Evolutionary conservation across 1,140 invertebrate species (phyloP).

Genomic region (Heliconius nattereri): DNA sequence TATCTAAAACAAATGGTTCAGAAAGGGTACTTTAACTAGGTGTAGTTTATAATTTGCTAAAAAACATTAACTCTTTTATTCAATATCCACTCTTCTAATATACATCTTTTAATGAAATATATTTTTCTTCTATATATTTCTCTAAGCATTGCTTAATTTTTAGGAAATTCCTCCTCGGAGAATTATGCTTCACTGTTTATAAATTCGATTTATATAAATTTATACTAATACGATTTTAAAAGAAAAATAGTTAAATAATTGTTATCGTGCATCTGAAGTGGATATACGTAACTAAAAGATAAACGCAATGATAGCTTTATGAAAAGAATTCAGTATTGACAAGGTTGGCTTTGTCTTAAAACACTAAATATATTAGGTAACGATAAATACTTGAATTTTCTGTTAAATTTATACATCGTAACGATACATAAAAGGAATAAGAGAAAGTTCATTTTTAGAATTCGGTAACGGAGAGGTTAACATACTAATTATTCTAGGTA

Average conservation of each 20-base stretch:
- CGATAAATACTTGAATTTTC: neutral
- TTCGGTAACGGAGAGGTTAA: too few relatives aligned
- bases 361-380: neutral
- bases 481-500: too few relatives aligned
- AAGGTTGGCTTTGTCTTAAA: conserved; percentile 5
- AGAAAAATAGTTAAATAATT: neutral
- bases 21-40: too few relatives aligned
- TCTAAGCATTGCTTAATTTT: too few relatives aligned
- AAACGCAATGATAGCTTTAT: conserved; percentile 13
- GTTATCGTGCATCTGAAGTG: conserved; percentile 17
- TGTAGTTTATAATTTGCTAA: too few relatives aligned
- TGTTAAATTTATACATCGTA: neutral
- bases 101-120: too few relatives aligned
- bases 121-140: too few relatives aligned
- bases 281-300: conserved; percentile 6
- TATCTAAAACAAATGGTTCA: neutral
- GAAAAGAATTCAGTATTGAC: neutral
- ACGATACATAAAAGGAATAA: neutral
- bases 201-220: neutral
- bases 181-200: too few relatives aligned
- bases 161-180: too few relatives aligned
- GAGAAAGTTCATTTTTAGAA: too few relatives aligned
- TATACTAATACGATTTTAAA: neutral
- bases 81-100: too few relatives aligned
- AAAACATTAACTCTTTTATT: too few relatives aligned